Evolutionary conservation across 92 coral and sea anemone species (phyloP).

Genomic region (Pocillopora grandis): DNA sequence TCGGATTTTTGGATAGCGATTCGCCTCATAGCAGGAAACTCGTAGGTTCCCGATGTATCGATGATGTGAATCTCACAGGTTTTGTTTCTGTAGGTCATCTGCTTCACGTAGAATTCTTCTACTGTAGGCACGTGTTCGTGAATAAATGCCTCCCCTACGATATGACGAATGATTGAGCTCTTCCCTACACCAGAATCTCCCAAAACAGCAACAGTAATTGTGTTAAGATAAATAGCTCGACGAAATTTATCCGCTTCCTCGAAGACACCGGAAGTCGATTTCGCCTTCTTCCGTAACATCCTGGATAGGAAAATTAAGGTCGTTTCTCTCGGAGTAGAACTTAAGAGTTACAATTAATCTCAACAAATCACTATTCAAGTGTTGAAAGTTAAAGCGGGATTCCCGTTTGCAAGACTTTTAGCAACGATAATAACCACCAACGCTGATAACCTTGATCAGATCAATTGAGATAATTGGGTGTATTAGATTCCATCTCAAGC

Average conservation of each 20-base stretch:
- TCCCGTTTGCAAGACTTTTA: too few relatives aligned
- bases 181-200: slow-evolving; percentile 92
- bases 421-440: too few relatives aligned
- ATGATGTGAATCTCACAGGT: slow-evolving; percentile 78
- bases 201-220: slow-evolving; percentile 81
- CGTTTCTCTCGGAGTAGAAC: too few relatives aligned
- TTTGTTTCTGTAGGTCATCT: slow-evolving; percentile 70
- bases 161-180: slow-evolving; percentile 72
- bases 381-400: too few relatives aligned
- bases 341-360: too few relatives aligned
- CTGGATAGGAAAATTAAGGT: not conserved
- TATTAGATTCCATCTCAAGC: too few relatives aligned
- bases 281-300: not conserved
- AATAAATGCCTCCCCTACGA: slow-evolving; percentile 62
- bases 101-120: slow-evolving; percentile 85
- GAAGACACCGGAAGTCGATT: not conserved
- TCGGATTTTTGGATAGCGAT: slow-evolving; percentile 88
- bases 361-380: too few relatives aligned
- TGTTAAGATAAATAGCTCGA: slow-evolving; percentile 19
- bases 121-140: slow-evolving; percentile 77
- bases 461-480: too few relatives aligned
- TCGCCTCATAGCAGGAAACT: slow-evolving; percentile 93
- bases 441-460: too few relatives aligned
- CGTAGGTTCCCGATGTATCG: slow-evolving; percentile 93
- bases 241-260: not conserved